Evolutionary conservation across 2,888 invertebrate species (phyloP), one percentile per base, ranked within the genome.

Genomic region (Oasisia sp.): DNA sequence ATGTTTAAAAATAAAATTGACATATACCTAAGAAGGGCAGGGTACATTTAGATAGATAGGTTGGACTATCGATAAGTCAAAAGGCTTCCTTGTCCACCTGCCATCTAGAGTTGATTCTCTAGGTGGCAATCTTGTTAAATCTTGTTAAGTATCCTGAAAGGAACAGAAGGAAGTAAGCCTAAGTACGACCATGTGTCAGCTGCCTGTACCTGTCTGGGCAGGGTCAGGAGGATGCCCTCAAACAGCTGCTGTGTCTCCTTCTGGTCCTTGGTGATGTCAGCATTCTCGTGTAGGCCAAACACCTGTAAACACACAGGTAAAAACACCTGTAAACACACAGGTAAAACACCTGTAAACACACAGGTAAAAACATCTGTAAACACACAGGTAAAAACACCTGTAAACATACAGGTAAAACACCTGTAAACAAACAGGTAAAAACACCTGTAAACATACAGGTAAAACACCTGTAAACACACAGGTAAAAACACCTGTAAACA

Each of bases 231-330:
- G 91, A 96, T 96, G 8, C 95, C 95, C 91, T 95, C 95, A 95
- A 96, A 96, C 93, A 96, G 91, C 94, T 97, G 97, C 95, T 97
- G 97, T 0, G 98, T 98, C 93, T 96, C 96, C 91, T 96, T 95
- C 92, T 96, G 96, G 92, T 96, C 96, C 93, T 96, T 96, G 45
- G 95, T 95, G 92, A 96, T 95, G 93, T 96, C 96, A 32, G 96
- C 96, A 94, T 96, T 96, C 93, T 96, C 96, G 94, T 96, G 96
- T 5, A 96, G 93, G 32, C 96, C 96, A 95, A 96, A 96, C n/a
- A 96, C 96, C 96, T 96, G 93, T 12, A 93, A 4, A 38, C 38
- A 38, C 38, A 38, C 38, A 38, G 4, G 38, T 38, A 38, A 38
- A 95, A 96, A 96, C n/a, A 96, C 96, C 96, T 96, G 93, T 12